Conservation (phyloP, 2,797 vertebrate species). For the Pipistrellus kuhlii region DNA sequence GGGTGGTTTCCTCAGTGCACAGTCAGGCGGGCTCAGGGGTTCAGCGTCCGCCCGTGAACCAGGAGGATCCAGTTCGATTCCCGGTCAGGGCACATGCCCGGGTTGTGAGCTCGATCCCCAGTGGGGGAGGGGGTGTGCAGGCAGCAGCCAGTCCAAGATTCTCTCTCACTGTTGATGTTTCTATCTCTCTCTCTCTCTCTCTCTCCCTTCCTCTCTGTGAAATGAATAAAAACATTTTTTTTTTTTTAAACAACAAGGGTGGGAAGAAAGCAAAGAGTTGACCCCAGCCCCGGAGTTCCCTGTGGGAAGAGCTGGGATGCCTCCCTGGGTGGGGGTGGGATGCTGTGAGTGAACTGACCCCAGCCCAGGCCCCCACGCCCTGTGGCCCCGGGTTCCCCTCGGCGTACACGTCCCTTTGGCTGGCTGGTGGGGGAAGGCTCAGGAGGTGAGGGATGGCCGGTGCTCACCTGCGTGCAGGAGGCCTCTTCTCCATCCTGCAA, state of each 20-base stretch:
- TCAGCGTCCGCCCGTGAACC: background rate
- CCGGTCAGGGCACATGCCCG: background rate
- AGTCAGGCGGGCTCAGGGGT: background rate
- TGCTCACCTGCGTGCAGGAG: constrained; percentile 75
- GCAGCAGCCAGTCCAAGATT: background rate
- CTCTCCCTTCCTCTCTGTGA: background rate
- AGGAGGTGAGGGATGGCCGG: background rate
- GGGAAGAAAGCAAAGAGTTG: background rate
- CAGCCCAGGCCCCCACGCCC: fast-evolving
- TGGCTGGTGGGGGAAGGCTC: background rate
- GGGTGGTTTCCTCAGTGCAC: background rate
- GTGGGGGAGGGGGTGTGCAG: background rate
- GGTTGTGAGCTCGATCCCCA: background rate
- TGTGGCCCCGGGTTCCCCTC: background rate
- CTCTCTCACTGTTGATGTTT: background rate
- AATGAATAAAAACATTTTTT: background rate
- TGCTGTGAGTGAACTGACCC: background rate
- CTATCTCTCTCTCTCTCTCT: background rate
- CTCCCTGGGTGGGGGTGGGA: background rate
- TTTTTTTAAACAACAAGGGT: background rate
- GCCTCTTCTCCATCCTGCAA: constrained; percentile 77
- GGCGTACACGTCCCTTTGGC: background rate
- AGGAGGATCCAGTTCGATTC: background rate
- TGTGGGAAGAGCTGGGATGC: background rate
- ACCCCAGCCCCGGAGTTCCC: background rate